Percentiles rank a stretch among this genome's conserved stretches.
phyloP scores from a whole-genome alignment of 2,113 vertebrate genomes.

The Seriola dumerili region DNA sequence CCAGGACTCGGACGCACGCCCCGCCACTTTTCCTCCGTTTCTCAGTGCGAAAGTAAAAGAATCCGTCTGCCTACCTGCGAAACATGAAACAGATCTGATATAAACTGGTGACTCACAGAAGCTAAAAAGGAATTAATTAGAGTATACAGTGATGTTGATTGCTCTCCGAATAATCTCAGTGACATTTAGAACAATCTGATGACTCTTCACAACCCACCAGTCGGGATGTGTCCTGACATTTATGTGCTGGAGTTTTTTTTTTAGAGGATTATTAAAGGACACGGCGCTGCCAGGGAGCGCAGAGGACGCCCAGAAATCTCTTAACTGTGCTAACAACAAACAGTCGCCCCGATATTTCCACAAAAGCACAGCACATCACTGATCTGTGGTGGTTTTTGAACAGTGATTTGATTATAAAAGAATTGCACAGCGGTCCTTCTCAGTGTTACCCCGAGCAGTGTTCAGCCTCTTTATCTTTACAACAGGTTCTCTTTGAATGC shows the following conservation, averaged over 20 bases:
- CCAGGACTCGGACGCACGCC: background rate
- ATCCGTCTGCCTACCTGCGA: background rate
- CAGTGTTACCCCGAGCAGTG: background rate
- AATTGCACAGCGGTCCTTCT: background rate
- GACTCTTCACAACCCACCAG: slow-evolving; percentile 45
- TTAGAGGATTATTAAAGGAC: slow-evolving; percentile 55
- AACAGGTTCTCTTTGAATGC: background rate
- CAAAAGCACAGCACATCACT: background rate
- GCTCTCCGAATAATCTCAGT: slow-evolving; percentile 55
- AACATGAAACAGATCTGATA: background rate
- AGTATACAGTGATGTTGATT: slow-evolving; percentile 17
- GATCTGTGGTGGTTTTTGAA: slow-evolving; percentile 21
- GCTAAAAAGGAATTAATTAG: slow-evolving; percentile 31
- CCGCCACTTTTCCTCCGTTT: background rate
- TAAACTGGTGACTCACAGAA: slow-evolving; percentile 1
- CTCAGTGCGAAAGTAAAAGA: background rate
- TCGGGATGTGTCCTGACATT: slow-evolving; percentile 59
- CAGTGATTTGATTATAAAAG: background rate
- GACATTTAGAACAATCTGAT: slow-evolving; percentile 61
- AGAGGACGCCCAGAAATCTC: background rate
- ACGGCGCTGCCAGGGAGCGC: background rate
- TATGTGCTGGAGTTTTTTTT: slow-evolving; percentile 42
- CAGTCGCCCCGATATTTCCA: background rate
- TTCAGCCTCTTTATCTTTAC: slow-evolving; percentile 8
- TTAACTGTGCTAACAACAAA: background rate